phyloP scores from a whole-genome alignment of 2,113 vertebrate genomes.

The Stegostoma tigrinum region DNA sequence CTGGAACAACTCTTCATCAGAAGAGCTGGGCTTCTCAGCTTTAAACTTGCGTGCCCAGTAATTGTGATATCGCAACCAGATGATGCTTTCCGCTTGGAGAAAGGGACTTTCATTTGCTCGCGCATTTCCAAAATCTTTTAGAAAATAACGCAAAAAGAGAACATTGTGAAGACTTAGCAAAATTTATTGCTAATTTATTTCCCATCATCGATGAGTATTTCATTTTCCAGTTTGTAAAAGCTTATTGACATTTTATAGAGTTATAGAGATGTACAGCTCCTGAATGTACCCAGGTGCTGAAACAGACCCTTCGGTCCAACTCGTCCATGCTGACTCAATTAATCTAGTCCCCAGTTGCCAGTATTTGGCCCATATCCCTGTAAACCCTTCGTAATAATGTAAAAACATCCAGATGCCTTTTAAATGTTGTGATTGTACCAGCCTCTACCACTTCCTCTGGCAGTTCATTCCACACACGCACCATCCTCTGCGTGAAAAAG shows the following conservation, averaged over 20 bases:
- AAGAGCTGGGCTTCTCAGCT: not conserved
- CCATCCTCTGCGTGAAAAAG: no score
- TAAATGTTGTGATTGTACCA: no score
- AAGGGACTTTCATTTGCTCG: constrained; percentile 23
- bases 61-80: constrained; percentile 28
- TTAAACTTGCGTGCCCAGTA: not conserved
- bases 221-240: not conserved
- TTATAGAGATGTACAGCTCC: not conserved
- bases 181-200: not conserved
- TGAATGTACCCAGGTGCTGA: not conserved
- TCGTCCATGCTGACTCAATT: no score
- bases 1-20: constrained; percentile 24
- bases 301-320: no score
- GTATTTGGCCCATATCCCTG: no score
- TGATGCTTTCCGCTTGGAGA: not conserved
- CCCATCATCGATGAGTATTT: not conserved
- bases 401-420: no score
- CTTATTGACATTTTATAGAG: not conserved
- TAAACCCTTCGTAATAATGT: no score
- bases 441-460: no score
- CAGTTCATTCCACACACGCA: no score
- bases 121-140: constrained; percentile 32
- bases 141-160: not conserved
- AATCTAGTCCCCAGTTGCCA: no score
- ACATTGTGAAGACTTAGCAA: not conserved